phyloP scores from a whole-genome alignment of 2,888 invertebrate genomes.

The Volucella zonaria region DNA sequence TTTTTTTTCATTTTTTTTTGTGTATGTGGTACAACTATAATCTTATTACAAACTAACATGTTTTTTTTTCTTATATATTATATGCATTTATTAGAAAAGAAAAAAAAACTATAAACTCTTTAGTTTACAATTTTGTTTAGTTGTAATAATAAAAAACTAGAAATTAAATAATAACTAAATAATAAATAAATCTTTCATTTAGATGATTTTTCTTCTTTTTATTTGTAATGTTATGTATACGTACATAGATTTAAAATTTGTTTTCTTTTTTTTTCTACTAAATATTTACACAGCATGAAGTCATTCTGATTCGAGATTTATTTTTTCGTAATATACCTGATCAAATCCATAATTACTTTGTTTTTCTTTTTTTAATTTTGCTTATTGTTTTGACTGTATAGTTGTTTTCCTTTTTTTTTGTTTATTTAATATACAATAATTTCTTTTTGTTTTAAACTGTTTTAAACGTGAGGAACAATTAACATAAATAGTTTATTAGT shows the following conservation, averaged over 20 bases:
- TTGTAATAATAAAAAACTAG: conserved; percentile 19
- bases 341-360: conserved; percentile 56
- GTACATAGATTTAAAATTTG: conserved; percentile 36
- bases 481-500: conserved; percentile 59
- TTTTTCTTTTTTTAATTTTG: conserved; percentile 7
- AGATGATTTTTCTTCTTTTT: conserved; percentile 12
- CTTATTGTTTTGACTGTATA: conserved; percentile 20
- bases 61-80: conserved; percentile 6
- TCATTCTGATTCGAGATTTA: conserved; percentile 71
- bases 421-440: background rate
- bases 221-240: conserved; percentile 22
- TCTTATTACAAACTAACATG: conserved; percentile 46
- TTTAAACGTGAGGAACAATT: conserved; percentile 67
- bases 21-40: conserved; percentile 22
- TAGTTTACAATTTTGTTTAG: conserved; percentile 34
- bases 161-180: conserved; percentile 36
- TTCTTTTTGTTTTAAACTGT: conserved; percentile 1
- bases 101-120: conserved; percentile 43
- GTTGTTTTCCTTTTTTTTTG: conserved; percentile 36
- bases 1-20: background rate
- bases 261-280: conserved; percentile 31
- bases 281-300: conserved; percentile 67
- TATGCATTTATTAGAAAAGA: conserved; percentile 12
- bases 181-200: conserved; percentile 65
- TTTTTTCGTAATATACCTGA: conserved; percentile 55